Evolutionary conservation across 2,888 invertebrate genomes (phyloP).

Genomic region (Scaptomyza tumidula): DNA sequence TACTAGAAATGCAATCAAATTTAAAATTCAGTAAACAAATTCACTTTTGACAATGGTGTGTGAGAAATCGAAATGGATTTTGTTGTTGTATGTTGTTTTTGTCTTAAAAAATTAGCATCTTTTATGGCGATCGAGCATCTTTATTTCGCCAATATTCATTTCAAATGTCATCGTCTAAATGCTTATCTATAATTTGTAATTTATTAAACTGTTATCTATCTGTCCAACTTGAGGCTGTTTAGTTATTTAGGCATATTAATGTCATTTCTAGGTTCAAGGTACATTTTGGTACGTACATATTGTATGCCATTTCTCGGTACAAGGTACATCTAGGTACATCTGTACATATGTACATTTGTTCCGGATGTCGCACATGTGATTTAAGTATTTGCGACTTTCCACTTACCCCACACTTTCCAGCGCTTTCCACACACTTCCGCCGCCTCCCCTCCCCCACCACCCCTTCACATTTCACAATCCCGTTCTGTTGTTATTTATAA

Average conservation of each 20-base stretch:
- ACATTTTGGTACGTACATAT: too few relatives aligned
- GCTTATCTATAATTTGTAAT: constrained; percentile 16
- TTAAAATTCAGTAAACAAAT: constrained; percentile 8
- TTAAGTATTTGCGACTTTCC: constrained; percentile 8
- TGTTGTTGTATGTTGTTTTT: not conserved
- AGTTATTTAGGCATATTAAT: constrained; percentile 16
- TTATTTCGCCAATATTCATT: not conserved
- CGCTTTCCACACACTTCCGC: not conserved
- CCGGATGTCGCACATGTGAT: constrained; percentile 33
- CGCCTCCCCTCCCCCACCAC: not conserved
- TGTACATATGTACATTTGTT: not conserved
- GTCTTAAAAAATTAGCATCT: constrained; percentile 9
- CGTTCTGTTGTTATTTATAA: constrained; percentile 56
- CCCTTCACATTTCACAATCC: constrained; percentile 14
- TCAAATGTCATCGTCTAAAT: constrained; percentile 2
- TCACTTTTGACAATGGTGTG: constrained; percentile 5
- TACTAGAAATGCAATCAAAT: not conserved
- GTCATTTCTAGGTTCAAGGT: not conserved
- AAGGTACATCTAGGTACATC: too few relatives aligned
- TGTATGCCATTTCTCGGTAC: too few relatives aligned
- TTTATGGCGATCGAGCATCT: not conserved
- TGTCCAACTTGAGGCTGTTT: not conserved
- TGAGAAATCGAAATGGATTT: constrained; percentile 16
- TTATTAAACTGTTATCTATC: not conserved
- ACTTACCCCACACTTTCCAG: constrained; percentile 6